Evolutionary conservation across 2,113 vertebrate genomes (phyloP).

Genomic region (Lophius piscatorius): DNA sequence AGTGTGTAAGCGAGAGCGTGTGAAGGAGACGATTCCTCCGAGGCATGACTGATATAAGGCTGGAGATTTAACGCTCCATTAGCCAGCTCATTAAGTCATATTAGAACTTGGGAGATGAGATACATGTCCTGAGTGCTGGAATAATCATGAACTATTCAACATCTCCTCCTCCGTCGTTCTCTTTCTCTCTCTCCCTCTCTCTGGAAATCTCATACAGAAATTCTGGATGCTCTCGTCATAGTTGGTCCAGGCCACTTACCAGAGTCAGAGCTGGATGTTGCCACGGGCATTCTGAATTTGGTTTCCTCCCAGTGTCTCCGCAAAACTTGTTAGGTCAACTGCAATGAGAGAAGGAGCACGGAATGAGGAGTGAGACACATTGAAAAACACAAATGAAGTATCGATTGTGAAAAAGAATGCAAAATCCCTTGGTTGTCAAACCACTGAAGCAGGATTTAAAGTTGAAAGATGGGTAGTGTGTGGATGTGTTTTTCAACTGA

Average conservation of each 20-base stretch:
- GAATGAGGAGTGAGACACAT: constrained; percentile 9
- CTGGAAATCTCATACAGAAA: background rate
- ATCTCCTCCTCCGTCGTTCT: constrained; percentile 31
- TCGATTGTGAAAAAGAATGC: constrained; percentile 27
- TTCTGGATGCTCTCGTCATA: background rate
- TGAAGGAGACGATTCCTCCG: constrained; percentile 33
- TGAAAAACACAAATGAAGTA: constrained; percentile 27
- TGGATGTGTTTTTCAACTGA: background rate
- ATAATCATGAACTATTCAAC: constrained; percentile 35
- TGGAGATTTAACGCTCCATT: constrained; percentile 57
- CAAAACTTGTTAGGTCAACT: constrained; percentile 59
- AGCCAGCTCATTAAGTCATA: constrained; percentile 73
- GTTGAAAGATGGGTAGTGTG: background rate
- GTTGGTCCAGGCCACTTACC: constrained; percentile 76
- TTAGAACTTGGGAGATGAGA: constrained; percentile 65
- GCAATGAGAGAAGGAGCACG: constrained; percentile 42
- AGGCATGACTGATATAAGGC: constrained; percentile 56
- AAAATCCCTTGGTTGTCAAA: constrained; percentile 8
- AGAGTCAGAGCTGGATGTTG: constrained; percentile 87
- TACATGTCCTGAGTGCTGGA: constrained; percentile 45
- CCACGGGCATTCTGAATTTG: constrained; percentile 84
- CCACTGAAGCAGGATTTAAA: constrained; percentile 1
- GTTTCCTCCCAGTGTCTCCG: constrained; percentile 49
- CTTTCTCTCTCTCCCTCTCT: constrained; percentile 9
- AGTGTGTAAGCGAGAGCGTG: background rate